These are phyloP conservation scores for Brienomyrus longianalis DNA, from an alignment of 2,113 vertebrate species.

Conservation along the genomic window DNA sequence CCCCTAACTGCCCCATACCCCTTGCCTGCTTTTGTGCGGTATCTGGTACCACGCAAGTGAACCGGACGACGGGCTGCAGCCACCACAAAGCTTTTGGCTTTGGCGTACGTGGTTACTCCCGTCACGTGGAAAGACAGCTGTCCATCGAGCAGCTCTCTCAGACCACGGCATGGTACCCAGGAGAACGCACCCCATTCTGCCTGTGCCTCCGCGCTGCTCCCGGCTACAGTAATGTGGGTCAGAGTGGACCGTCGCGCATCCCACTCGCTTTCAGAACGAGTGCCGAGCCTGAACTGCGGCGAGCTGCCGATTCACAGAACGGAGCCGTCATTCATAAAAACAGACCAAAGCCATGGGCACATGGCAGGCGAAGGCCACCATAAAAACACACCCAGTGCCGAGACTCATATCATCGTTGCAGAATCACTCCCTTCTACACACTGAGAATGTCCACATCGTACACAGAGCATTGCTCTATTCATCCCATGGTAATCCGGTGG, in stretches of 20 bases:
- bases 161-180: not conserved
- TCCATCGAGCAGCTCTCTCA: not conserved
- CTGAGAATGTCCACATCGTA: not conserved
- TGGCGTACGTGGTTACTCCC: not conserved
- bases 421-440: not conserved
- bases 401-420: not conserved
- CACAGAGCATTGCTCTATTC: not conserved
- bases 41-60: not conserved
- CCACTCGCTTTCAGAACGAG: not conserved
- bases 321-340: conserved; percentile 16
- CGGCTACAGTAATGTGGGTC: not conserved
- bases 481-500: not conserved
- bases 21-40: not conserved
- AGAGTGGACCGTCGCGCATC: not conserved
- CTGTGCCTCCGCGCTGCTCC: not conserved
- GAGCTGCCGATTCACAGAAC: not conserved
- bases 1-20: conserved; percentile 18
- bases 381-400: not conserved
- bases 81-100: not conserved
- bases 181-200: not conserved
- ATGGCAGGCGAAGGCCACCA: not conserved
- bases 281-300: not conserved
- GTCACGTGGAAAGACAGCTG: not conserved
- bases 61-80: not conserved
- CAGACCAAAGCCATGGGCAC: not conserved